phyloP scores from a whole-genome alignment of 2,888 invertebrate genomes.

The Strigamia transsilvanica region DNA sequence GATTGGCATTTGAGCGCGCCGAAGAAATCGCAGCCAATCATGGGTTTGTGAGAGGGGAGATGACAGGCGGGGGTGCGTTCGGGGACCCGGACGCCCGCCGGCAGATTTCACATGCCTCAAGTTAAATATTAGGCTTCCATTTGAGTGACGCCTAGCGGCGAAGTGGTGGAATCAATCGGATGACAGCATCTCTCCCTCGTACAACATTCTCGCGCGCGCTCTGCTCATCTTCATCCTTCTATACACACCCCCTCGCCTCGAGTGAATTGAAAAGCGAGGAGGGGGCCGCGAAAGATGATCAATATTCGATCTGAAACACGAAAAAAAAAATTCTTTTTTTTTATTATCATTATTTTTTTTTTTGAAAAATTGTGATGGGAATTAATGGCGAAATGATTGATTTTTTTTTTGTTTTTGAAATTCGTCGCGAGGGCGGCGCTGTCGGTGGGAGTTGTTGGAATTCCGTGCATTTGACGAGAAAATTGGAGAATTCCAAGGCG shows the following conservation, averaged over 20 bases:
- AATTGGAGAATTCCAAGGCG: slow-evolving; percentile 30
- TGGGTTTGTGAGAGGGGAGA: slow-evolving; percentile 30
- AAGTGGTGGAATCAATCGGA: slow-evolving; percentile 30
- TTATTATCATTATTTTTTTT: too few relatives aligned
- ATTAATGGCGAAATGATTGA: not conserved
- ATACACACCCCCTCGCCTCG: slow-evolving; percentile 21
- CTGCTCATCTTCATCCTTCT: slow-evolving; percentile 21
- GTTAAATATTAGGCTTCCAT: slow-evolving; percentile 30
- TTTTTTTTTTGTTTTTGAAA: not conserved
- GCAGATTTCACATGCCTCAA: slow-evolving; percentile 19
- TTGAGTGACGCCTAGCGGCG: slow-evolving; percentile 30
- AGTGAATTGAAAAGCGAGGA: slow-evolving; percentile 4
- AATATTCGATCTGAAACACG: slow-evolving; percentile 9
- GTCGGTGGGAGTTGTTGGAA: not conserved
- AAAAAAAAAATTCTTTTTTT: not conserved
- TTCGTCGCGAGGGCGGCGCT: not conserved
- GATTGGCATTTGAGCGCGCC: slow-evolving; percentile 2
- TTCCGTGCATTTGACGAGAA: slow-evolving; percentile 26
- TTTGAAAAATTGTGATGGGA: not conserved
- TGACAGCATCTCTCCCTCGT: slow-evolving; percentile 4
- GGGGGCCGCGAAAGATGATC: not conserved
- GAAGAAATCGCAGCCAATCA: slow-evolving; percentile 26
- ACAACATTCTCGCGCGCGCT: not conserved
- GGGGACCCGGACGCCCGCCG: slow-evolving; percentile 26
- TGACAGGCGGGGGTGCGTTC: slow-evolving; percentile 3